Evolutionary conservation across 1,140 invertebrate genomes (phyloP).

Genomic region (Drusus annulatus): DNA sequence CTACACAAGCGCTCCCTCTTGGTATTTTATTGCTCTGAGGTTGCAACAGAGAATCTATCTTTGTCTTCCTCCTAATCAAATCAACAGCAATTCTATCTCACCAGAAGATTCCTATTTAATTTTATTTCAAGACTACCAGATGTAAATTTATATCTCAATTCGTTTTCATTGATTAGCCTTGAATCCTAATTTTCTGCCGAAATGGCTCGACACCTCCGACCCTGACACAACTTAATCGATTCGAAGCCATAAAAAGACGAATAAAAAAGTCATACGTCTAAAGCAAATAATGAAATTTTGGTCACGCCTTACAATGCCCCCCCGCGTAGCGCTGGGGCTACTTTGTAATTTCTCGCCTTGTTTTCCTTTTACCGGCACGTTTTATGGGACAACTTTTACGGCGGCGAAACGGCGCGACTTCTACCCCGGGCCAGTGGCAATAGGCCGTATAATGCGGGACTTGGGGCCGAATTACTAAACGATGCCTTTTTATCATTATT

Average conservation of each 20-base stretch:
- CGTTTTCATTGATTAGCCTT: too few species aligned
- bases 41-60: too few species aligned
- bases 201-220: background rate
- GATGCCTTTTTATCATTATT: background rate
- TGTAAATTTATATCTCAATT: too few species aligned
- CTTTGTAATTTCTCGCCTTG: slow-evolving; percentile 50
- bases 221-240: background rate
- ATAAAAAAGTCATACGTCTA: background rate
- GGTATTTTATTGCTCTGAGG: too few species aligned
- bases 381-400: slow-evolving; percentile 41
- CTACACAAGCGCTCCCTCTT: too few species aligned
- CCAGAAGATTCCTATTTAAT: too few species aligned
- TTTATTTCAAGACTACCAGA: too few species aligned
- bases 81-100: too few species aligned
- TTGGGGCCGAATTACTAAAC: slow-evolving; percentile 1
- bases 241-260: too few species aligned
- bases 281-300: slow-evolving; percentile 12
- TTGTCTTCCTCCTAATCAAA: too few species aligned
- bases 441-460: slow-evolving; percentile 9
- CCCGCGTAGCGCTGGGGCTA: slow-evolving; percentile 17
- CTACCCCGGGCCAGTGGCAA: slow-evolving; percentile 10
- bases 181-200: background rate
- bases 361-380: slow-evolving; percentile 43
- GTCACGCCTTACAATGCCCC: slow-evolving; percentile 15
- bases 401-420: slow-evolving; percentile 4